These are phyloP conservation scores for Neotoma lepida DNA, from an alignment of 2,113 vertebrate species.

Conservation along the genomic window DNA sequence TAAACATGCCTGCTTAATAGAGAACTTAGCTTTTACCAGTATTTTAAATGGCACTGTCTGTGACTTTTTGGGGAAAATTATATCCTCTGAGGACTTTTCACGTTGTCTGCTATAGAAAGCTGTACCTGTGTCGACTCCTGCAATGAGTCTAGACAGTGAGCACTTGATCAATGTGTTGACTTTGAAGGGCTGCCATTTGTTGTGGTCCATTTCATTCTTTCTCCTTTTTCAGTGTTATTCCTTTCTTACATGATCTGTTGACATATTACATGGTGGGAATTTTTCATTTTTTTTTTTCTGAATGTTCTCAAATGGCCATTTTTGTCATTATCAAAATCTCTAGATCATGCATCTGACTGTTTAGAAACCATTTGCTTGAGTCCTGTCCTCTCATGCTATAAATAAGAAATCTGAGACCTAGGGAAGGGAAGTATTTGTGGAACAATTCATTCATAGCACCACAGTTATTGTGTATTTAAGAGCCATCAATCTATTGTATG, in stretches of 20 bases:
- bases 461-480: not conserved
- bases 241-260: not conserved
- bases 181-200: not conserved
- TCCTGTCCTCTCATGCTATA: slow-evolving; percentile 5
- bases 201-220: slow-evolving; percentile 14
- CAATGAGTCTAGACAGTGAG: not conserved
- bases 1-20: not conserved
- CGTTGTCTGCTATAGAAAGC: not conserved
- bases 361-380: not conserved
- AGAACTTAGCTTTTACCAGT: slow-evolving; percentile 1
- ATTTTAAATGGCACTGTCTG: slow-evolving; percentile 5
- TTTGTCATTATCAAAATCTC: not conserved
- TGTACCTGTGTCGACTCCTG: not conserved
- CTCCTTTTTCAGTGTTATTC: not conserved
- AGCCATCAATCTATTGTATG: not conserved
- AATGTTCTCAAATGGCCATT: not conserved
- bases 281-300: not conserved
- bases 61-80: not conserved
- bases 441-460: not conserved
- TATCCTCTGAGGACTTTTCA: not conserved
- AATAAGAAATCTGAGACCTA: slow-evolving; percentile 34
- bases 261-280: not conserved
- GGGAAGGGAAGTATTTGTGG: not conserved
- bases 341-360: not conserved
- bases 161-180: not conserved